Evolutionary conservation across 2,113 vertebrate genomes (phyloP), one percentile per base, ranked within the genome.

Genomic region (Alces alces): DNA sequence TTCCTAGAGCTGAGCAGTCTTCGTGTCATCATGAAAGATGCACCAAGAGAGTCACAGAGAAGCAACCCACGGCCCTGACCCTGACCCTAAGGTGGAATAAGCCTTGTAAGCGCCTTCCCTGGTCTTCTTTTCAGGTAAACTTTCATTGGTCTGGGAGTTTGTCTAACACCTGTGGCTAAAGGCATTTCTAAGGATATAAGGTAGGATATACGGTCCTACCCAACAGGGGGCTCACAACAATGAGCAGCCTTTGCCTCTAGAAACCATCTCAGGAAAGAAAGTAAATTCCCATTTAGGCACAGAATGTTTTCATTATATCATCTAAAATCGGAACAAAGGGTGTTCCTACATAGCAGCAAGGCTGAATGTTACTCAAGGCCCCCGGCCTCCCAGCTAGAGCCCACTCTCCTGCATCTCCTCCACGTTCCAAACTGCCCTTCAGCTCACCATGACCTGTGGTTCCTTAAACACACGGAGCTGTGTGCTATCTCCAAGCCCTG

Each of bases 361-460:
- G 30, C 54, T 30, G 28, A 54, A 61, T n/a, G 61, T n/a, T 16
- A 21, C 15, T 17, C 23, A 15, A 52, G 43, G 55, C 16, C 79
- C 73, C 57, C 4, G 39, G 27, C 57, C 47, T 54, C 50, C 64
- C 17, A 11, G 60, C 27, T 5, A 39, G 25, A 28, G 50, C 50
- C 9, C 25, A 6, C 57, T 33, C 30, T 50, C 52, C 55, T 23
- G 12, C 54, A 9, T 33, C 28, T 14, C 39, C 47, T 23, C 30
- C 79, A 2, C 25, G 36, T 17, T 5, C 17, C 47, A 19, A 30
- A 3, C 70, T 2, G 39, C 1, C 7, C 57, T 39, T 47, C 86
- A 23, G 30, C 30, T 54, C 13, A 0, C 85, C 23, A 3, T 1
- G 64, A 28, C 30, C 0, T 5, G 3, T 1, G 50, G 28, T 0